Percentiles rank a stretch among this genome's conserved stretches.
Evolutionary conservation across 2,888 invertebrate species (phyloP).

Genomic region (Halictus ligatus): DNA sequence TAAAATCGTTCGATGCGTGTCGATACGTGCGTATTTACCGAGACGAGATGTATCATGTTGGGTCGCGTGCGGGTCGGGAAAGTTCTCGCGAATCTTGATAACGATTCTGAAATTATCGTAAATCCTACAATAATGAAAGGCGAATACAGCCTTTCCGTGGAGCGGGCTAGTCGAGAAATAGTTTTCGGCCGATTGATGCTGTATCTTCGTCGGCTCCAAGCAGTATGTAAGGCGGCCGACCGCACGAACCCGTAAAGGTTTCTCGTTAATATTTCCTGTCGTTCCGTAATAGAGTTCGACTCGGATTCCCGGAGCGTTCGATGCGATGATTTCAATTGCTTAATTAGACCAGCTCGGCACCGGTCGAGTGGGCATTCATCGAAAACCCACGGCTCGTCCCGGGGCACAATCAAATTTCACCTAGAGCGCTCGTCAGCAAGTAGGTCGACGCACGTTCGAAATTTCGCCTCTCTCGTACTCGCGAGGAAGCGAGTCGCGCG

Average conservation of each 20-base stretch:
- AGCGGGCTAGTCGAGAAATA: no score
- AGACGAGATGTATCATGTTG: neutral
- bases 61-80: neutral
- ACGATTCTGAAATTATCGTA: neutral
- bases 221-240: neutral
- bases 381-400: constrained; percentile 36
- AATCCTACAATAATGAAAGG: neutral
- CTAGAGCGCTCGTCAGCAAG: constrained; percentile 52
- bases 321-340: constrained; percentile 44
- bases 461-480: constrained; percentile 11
- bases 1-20: no score
- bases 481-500: neutral
- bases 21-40: no score
- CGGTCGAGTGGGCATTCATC: constrained; percentile 49
- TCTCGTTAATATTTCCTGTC: neutral
- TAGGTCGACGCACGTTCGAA: constrained; percentile 60
- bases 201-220: neutral
- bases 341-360: constrained; percentile 46
- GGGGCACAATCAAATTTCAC: constrained; percentile 67
- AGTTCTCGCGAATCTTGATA: neutral
- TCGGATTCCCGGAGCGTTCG: neutral
- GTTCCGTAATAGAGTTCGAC: neutral
- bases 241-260: neutral
- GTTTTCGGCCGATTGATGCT: no score
- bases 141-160: neutral